Conservation (phyloP, 2,888 invertebrate genomes). For the Hoplodrina blanda region DNA sequence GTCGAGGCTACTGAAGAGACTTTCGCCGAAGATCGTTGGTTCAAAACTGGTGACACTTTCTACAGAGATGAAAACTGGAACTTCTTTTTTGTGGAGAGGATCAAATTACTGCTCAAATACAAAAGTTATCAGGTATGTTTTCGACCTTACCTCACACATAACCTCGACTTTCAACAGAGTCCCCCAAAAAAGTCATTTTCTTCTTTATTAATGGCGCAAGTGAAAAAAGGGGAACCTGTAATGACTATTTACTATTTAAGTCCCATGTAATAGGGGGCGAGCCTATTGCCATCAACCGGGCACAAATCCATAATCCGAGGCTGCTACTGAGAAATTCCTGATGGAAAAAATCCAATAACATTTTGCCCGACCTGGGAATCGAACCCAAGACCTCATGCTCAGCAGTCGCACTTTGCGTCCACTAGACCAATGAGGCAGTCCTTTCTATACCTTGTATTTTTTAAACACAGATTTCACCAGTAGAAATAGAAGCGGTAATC, state of each 20-base stretch:
- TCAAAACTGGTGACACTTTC: slow-evolving; percentile 88
- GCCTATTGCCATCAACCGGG: too few relatives aligned
- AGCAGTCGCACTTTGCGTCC: too few relatives aligned
- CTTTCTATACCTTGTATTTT: background rate
- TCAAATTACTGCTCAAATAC: slow-evolving; percentile 89
- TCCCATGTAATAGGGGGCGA: too few relatives aligned
- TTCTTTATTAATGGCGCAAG: background rate
- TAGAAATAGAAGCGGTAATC: slow-evolving; percentile 73
- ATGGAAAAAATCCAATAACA: too few relatives aligned
- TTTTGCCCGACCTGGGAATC: too few relatives aligned
- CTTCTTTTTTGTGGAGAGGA: slow-evolving; percentile 87
- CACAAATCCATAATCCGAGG: too few relatives aligned
- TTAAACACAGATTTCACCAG: slow-evolving; percentile 70
- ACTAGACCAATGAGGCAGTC: too few relatives aligned
- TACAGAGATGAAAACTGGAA: slow-evolving; percentile 87
- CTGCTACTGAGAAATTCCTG: too few relatives aligned
- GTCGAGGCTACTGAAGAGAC: slow-evolving; percentile 80
- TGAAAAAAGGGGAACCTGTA: background rate
- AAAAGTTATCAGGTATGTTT: slow-evolving; percentile 83
- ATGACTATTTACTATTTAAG: too few relatives aligned
- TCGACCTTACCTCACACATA: background rate
- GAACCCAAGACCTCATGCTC: too few relatives aligned
- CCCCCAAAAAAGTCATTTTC: too few relatives aligned
- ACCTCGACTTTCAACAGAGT: background rate
- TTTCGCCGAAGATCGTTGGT: slow-evolving; percentile 85